Evolutionary conservation across 1,140 invertebrate species (phyloP), one percentile per base, ranked within the genome.

Genomic region (Centruroides vittatus): DNA sequence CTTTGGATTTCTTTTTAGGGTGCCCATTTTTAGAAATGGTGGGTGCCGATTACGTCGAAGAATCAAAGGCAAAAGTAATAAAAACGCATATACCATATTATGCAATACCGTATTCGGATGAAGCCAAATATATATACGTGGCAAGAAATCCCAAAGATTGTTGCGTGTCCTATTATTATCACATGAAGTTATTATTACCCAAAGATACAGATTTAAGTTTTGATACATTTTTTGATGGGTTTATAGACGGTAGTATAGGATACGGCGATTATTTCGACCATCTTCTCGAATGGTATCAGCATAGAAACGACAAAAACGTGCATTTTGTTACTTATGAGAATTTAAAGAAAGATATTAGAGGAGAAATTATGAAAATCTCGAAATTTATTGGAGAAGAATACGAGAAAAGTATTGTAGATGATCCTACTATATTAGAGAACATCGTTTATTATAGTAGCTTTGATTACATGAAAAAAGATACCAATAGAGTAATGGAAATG

Each of bases 41-140:
- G 53, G 35, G 9, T 0, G 11, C 48, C 1, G 36, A 53, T 5
- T 58, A 35, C 2, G 6, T 34, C 11, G 7, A 41, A 4, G 9
- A 35, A 36, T 11, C 11, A 35, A 36, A 8, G 5, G 2, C 6
- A 86, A 88, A 66, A 83, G 83, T 41, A 6, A 41, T 41, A 3
- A 41, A 41, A 6, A 41, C 41, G 34, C 89, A 93, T 72, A 74
- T 92, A 35, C 84, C 86, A 1, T 76, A 87, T 63, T 76, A 80
- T 48, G 73, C 89, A 11, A 69, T 89, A 34, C 85, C 86, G 0
- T 59, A 59, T 13, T 60, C 53, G 10, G 57, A 59, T 7, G 34
- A 70, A 66, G 36, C 79, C 80, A 41, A 80, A 76, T 88, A 9
- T 47, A 67, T 68, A 12, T 66, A 67, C 13, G 59, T 68, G 10